Evolutionary conservation across 2,113 vertebrate species (phyloP), one percentile per base, ranked within the genome.

Genomic region (Petaurus breviceps): DNA sequence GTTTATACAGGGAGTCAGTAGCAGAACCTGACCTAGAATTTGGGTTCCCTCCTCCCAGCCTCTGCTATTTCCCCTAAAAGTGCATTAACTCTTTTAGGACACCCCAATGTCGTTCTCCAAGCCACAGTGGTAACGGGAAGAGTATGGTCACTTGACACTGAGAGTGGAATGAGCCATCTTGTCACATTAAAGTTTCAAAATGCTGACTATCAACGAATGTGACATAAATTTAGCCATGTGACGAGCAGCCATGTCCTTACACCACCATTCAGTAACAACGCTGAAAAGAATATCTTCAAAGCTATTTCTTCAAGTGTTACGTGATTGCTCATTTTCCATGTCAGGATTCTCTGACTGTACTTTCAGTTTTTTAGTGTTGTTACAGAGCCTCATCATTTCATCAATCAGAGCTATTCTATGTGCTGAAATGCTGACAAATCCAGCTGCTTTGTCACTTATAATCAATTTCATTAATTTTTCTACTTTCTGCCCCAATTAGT

Each of bases 381-480:
- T 97, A 97, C 93, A 89, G 51, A 96, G 92, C 10, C 90, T 94
- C 91, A 97, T 97, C 95, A 95, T 97, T 97, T 95, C 90, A 97
- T 94, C 93, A 93, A 96, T 92, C 97, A 89, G 51, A 97, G 92
- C 97, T 93, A 91, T 93, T 98, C 96, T 94, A 96, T 97, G 94
- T 96, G 96, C 96, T 90, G 49, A 96, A 96, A 97, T 84, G 95
- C 96, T 93, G 96, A 95, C 97, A 94, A 95, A 96, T 94, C 94
- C 96, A 95, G 92, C 61, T 94, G 92, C 96, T 97, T 96, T 97
- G 94, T 96, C 96, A 92, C 91, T 97, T 97, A 94, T 97, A 93
- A 97, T 98, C 94, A 97, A 92, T 98, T 96, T 96, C 96, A 90
- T 93, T 96, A 97, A 97, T 92, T 93, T 93, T 94, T 97, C 94